These are phyloP conservation scores for Cybosia mesomella DNA, from an alignment of 2,888 invertebrate species.

Conservation along the genomic window DNA sequence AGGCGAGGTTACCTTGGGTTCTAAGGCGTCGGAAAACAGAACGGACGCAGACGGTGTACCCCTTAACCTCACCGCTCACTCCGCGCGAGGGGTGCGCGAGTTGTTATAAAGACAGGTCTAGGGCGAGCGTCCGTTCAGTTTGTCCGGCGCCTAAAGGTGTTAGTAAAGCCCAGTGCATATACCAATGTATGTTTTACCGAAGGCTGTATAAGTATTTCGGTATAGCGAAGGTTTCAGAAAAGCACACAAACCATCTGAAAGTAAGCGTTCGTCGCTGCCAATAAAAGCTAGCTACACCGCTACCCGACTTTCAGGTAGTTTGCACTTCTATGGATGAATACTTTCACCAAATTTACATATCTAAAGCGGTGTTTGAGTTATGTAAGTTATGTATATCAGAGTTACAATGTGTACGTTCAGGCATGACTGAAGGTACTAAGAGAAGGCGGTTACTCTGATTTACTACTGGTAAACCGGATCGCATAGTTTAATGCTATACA, in stretches of 20 bases:
- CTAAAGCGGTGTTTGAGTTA: constrained; percentile 17
- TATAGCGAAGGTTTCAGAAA: background rate
- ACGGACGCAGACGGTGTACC: too few relatives aligned
- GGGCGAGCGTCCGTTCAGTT: too few relatives aligned
- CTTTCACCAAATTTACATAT: constrained; percentile 10
- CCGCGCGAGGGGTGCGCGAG: too few relatives aligned
- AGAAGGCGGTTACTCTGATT: constrained; percentile 64
- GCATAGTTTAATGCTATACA: constrained; percentile 57
- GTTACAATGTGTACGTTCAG: constrained; percentile 32
- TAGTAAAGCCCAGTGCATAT: too few relatives aligned
- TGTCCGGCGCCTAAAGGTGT: too few relatives aligned
- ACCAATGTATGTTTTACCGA: too few relatives aligned
- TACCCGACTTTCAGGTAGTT: background rate
- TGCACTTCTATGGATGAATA: background rate
- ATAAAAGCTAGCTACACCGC: background rate
- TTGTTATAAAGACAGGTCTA: too few relatives aligned
- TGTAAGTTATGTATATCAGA: constrained; percentile 19
- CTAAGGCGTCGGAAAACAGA: too few relatives aligned
- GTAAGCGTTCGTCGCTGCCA: background rate
- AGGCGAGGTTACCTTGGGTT: too few relatives aligned
- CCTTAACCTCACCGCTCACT: too few relatives aligned
- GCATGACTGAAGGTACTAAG: constrained; percentile 67
- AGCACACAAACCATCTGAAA: background rate
- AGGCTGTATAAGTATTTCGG: too few relatives aligned
- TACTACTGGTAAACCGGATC: constrained; percentile 66